Percentiles rank a stretch among this genome's conserved stretches.
Conservation (phyloP, 2,888 invertebrate genomes). For the Drosophila kanekoi region DNA sequence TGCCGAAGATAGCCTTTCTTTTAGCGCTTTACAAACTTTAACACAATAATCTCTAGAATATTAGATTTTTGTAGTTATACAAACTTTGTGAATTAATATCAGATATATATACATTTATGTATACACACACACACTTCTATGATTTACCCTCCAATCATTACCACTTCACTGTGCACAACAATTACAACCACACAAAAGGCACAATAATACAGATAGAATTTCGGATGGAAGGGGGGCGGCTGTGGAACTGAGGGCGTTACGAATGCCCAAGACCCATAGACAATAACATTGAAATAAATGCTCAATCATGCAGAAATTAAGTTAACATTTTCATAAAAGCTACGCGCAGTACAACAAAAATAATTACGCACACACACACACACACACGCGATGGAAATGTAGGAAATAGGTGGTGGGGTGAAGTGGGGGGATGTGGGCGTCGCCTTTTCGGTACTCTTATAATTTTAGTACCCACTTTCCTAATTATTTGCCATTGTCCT, state of each 20-base stretch:
- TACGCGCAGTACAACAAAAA: slow-evolving; percentile 41
- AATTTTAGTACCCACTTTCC: slow-evolving; percentile 66
- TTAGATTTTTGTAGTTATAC: too few relatives aligned
- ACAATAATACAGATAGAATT: slow-evolving; percentile 23
- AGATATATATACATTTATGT: not conserved
- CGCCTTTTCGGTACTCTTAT: slow-evolving; percentile 35
- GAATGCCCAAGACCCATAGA: slow-evolving; percentile 42
- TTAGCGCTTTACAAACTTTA: too few relatives aligned
- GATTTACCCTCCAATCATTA: not conserved
- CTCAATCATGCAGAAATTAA: slow-evolving; percentile 73
- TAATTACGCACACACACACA: slow-evolving; percentile 43
- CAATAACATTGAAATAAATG: slow-evolving; percentile 73
- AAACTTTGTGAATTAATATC: not conserved
- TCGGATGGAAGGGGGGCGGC: too few relatives aligned
- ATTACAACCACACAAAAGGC: slow-evolving; percentile 22
- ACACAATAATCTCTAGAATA: too few relatives aligned
- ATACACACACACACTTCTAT: not conserved
- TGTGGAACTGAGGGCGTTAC: slow-evolving; percentile 18
- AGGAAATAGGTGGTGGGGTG: not conserved
- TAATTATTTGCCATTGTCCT: slow-evolving; percentile 63
- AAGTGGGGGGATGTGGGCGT: not conserved
- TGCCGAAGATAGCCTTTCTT: too few relatives aligned
- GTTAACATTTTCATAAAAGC: slow-evolving; percentile 67
- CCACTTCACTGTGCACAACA: slow-evolving; percentile 11
- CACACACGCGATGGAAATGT: slow-evolving; percentile 17